Conservation (phyloP, 2,888 invertebrate genomes). For the Escarpia spicata region DNA sequence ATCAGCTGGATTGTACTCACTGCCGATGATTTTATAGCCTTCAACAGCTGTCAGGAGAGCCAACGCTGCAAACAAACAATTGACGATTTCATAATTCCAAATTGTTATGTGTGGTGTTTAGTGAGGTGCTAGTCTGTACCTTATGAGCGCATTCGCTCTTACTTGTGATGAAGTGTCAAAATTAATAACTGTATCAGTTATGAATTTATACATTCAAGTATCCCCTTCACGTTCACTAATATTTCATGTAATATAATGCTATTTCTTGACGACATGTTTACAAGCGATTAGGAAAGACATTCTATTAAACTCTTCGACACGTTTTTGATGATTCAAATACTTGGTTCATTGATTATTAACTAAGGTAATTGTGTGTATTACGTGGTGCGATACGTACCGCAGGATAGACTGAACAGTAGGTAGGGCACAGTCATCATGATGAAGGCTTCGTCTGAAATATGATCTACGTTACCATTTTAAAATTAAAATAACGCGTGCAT, state of each 20-base stretch:
- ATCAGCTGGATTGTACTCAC: background rate
- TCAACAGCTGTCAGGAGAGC: background rate
- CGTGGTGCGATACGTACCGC: too few relatives aligned
- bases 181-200: background rate
- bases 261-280: background rate
- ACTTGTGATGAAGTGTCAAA: background rate
- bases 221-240: background rate
- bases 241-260: background rate
- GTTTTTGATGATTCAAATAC: background rate
- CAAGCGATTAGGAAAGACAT: background rate
- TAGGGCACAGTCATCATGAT: too few relatives aligned
- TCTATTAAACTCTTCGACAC: background rate
- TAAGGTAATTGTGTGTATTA: too few relatives aligned
- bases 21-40: background rate
- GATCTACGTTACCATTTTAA: too few relatives aligned
- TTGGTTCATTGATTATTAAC: too few relatives aligned
- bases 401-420: too few relatives aligned
- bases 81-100: background rate
- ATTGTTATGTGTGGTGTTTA: background rate
- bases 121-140: background rate
- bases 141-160: background rate
- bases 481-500: too few relatives aligned
- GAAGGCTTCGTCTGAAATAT: too few relatives aligned
- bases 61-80: background rate
- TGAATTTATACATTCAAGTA: too few relatives aligned